These are phyloP conservation scores for Magallana gigas DNA, from an alignment of 1,140 invertebrate genomes.

Conservation along the genomic window DNA sequence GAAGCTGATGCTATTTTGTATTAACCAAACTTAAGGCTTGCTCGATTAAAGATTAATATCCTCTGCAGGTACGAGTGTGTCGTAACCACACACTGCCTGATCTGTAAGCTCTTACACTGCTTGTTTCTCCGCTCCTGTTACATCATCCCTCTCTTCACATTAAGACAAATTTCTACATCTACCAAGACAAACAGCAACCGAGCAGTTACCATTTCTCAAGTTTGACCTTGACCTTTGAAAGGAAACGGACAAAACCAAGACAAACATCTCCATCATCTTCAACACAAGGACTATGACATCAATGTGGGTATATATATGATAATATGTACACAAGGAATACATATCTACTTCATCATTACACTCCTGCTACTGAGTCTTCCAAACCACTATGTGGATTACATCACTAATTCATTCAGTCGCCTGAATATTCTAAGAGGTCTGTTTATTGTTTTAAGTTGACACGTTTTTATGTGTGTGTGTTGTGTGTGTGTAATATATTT, in stretches of 20 bases:
- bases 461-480: not conserved
- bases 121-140: no score
- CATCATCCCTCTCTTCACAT: not conserved
- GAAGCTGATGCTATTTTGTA: no score
- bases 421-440: conserved; percentile 1
- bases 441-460: not conserved
- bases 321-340: conserved; percentile 2
- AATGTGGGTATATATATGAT: not conserved
- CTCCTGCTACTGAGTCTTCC: not conserved
- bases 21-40: no score
- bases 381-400: not conserved
- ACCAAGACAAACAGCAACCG: not conserved
- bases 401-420: not conserved
- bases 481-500: no score
- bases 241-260: conserved; percentile 1
- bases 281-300: not conserved
- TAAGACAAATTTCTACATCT: not conserved
- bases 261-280: not conserved
- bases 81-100: no score
- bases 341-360: not conserved
- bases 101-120: no score
- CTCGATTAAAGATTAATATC: no score
- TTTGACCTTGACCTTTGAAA: conserved; percentile 2
- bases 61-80: no score
- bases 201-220: not conserved